Percentiles rank a stretch among this genome's conserved stretches.
Conservation (phyloP, 2,797 vertebrate species). For the Neopelma chrysocephalum region DNA sequence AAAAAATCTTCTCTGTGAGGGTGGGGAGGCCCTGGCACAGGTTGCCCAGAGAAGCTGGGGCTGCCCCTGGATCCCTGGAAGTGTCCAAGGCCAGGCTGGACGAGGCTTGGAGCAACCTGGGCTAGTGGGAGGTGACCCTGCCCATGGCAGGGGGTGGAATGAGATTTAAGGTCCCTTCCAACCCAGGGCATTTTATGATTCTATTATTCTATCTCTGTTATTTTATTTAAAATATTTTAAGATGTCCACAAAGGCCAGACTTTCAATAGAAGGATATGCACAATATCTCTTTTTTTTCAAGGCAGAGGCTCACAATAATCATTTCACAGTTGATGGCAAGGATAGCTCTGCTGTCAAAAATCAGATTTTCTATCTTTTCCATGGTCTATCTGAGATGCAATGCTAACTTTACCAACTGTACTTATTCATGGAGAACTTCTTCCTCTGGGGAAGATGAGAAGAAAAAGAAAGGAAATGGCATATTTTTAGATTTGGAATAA, state of each 20-base stretch:
- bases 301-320: not conserved
- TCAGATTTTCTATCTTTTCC: not conserved
- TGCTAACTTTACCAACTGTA: accelerated
- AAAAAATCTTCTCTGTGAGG: not conserved
- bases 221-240: not conserved
- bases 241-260: not conserved
- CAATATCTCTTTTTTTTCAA: not conserved
- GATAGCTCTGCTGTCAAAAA: not conserved
- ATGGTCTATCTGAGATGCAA: not conserved
- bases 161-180: not conserved
- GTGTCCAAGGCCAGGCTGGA: not conserved
- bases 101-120: not conserved
- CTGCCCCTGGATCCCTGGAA: not conserved
- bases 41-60: too few relatives aligned
- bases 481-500: not conserved
- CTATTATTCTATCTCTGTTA: not conserved
- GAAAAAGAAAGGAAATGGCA: not conserved
- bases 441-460: not conserved
- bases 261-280: not conserved
- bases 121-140: not conserved
- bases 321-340: not conserved
- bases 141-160: not conserved
- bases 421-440: not conserved
- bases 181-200: not conserved
- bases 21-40: not conserved